A percentile compares a stretch with the other conserved stretches of the same genome.
Evolutionary conservation across 2,113 vertebrate species (phyloP).

Genomic region (Orycteropus afer): DNA sequence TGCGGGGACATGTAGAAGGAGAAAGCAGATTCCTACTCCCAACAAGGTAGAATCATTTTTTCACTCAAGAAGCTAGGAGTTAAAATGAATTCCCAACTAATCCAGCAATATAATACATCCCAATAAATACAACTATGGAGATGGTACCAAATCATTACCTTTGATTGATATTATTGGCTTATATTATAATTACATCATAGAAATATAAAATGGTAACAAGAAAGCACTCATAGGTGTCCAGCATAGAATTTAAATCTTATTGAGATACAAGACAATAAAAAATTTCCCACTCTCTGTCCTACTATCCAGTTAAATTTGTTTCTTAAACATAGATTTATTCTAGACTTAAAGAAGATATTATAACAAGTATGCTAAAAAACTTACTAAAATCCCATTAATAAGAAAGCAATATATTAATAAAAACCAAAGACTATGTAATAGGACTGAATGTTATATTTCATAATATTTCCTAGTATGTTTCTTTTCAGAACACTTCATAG

Average conservation of each 20-base stretch:
- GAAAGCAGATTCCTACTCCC: background rate
- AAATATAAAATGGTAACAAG: background rate
- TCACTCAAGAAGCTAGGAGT: background rate
- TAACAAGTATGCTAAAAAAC: background rate
- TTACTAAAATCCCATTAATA: background rate
- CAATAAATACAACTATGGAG: background rate
- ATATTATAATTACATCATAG: background rate
- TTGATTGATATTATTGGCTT: background rate
- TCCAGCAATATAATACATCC: background rate
- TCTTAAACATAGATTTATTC: background rate
- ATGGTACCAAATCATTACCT: background rate
- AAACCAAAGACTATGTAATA: background rate
- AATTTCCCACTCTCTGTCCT: background rate
- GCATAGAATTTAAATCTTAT: background rate
- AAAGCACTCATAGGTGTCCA: background rate
- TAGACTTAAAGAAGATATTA: background rate
- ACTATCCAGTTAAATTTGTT: background rate
- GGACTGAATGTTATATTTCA: background rate
- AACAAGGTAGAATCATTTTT: background rate
- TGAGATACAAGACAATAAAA: background rate
- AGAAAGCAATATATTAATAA: slow-evolving; percentile 1
- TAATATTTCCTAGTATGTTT: background rate
- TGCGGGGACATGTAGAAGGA: background rate
- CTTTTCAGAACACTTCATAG: background rate
- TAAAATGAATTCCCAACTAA: background rate